Conservation (phyloP, 2,113 vertebrate species). For the Oplegnathus fasciatus region DNA sequence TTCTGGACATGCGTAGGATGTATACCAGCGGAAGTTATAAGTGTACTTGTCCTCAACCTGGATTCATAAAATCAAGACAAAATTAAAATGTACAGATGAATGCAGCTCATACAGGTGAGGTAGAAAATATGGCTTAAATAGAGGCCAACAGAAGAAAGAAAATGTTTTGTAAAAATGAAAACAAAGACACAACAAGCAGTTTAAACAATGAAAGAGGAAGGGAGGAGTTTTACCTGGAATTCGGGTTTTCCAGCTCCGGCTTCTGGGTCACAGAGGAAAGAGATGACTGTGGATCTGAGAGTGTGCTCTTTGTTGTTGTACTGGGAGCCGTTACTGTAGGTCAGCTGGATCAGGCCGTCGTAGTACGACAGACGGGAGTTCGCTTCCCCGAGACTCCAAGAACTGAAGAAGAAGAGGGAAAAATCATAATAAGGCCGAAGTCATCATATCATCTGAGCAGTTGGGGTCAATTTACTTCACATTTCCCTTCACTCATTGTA, state of each 20-base stretch:
- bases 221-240: constrained; percentile 87
- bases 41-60: constrained; percentile 91
- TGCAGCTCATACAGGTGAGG: background rate
- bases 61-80: background rate
- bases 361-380: constrained; percentile 92
- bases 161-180: background rate
- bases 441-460: background rate
- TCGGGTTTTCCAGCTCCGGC: constrained; percentile 89
- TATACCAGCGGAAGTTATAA: constrained; percentile 97
- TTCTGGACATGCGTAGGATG: constrained; percentile 93
- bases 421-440: background rate
- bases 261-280: constrained; percentile 92
- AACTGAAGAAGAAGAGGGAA: constrained; percentile 36
- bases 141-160: background rate
- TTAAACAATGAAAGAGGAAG: background rate
- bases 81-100: background rate
- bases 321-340: constrained; percentile 88
- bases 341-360: constrained; percentile 92
- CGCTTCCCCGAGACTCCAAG: constrained; percentile 90
- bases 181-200: background rate
- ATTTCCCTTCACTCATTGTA: background rate
- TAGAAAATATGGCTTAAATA: background rate
- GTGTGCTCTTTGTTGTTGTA: constrained; percentile 90
- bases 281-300: constrained; percentile 89
- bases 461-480: background rate